A percentile compares a stretch with the other conserved stretches of the same genome.
These are phyloP conservation scores for Pyrrhia umbra DNA, from an alignment of 2,888 invertebrate genomes.

Conservation along the genomic window DNA sequence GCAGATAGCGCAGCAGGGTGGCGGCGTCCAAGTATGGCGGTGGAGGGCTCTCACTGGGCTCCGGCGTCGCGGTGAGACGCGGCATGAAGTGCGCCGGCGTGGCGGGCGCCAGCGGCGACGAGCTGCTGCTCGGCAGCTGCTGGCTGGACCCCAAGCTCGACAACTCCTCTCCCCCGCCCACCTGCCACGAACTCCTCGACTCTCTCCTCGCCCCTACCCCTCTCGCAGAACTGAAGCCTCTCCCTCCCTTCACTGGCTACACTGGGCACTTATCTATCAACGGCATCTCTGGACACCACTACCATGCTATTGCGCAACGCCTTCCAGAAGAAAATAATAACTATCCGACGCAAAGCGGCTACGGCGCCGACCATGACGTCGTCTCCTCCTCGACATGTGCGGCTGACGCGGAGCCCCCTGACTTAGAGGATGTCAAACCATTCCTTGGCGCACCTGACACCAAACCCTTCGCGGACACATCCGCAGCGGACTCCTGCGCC, in stretches of 20 bases:
- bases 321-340: constrained; percentile 94
- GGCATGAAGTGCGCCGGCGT: constrained; percentile 91
- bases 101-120: constrained; percentile 91
- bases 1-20: constrained; percentile 87
- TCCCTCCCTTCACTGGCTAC: constrained; percentile 96
- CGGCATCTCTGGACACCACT: constrained; percentile 96
- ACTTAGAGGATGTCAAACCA: constrained; percentile 91
- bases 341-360: constrained; percentile 91
- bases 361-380: constrained; percentile 92
- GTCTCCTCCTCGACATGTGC: constrained; percentile 94
- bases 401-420: constrained; percentile 91
- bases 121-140: constrained; percentile 93
- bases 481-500: constrained; percentile 91
- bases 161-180: constrained; percentile 81
- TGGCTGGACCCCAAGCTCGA: constrained; percentile 92
- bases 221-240: constrained; percentile 94
- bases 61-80: constrained; percentile 85
- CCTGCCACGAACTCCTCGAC: constrained; percentile 93
- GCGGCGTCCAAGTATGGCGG: constrained; percentile 89
- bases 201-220: constrained; percentile 91
- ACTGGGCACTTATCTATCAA: constrained; percentile 96
- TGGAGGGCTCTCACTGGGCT: constrained; percentile 85
- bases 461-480: constrained; percentile 87
- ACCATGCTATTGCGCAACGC: constrained; percentile 95
- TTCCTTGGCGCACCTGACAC: constrained; percentile 90